Evolutionary conservation across 2,113 vertebrate genomes (phyloP).

Genomic region (Ciconia boyciana): DNA sequence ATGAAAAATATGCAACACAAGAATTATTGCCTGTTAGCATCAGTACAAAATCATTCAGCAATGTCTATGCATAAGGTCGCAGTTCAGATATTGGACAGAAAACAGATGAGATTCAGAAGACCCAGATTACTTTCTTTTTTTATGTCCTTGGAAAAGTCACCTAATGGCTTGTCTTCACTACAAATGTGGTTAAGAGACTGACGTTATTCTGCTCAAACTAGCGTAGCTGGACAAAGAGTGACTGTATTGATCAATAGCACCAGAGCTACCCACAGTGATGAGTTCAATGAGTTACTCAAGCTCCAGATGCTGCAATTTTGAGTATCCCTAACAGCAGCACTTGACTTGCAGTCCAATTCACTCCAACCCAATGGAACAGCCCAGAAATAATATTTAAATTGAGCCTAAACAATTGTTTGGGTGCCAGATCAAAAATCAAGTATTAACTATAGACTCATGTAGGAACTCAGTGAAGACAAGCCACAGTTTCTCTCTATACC

Average conservation of each 20-base stretch:
- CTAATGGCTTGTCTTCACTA: constrained; percentile 25
- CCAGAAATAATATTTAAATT: background rate
- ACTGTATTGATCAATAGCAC: background rate
- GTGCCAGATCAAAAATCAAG: background rate
- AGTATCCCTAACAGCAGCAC: background rate
- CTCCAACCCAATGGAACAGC: background rate
- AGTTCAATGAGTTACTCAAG: background rate
- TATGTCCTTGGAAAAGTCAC: background rate
- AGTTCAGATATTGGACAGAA: background rate
- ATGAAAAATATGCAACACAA: constrained; percentile 3
- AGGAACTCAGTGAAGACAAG: constrained; percentile 25
- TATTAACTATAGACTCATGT: background rate
- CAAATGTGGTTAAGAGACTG: background rate
- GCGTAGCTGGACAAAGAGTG: rapidly evolving
- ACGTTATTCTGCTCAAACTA: rapidly evolving
- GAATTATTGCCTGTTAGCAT: background rate
- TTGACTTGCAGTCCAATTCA: background rate
- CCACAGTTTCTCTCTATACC: background rate
- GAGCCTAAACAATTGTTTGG: background rate
- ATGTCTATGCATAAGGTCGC: background rate
- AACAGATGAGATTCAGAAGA: background rate
- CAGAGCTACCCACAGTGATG: background rate
- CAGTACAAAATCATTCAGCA: background rate
- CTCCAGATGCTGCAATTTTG: background rate
- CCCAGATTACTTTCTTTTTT: background rate